Base-by-base conservation (phyloP, 2,888 invertebrate species). In the Chloroclysta siterata region DNA sequence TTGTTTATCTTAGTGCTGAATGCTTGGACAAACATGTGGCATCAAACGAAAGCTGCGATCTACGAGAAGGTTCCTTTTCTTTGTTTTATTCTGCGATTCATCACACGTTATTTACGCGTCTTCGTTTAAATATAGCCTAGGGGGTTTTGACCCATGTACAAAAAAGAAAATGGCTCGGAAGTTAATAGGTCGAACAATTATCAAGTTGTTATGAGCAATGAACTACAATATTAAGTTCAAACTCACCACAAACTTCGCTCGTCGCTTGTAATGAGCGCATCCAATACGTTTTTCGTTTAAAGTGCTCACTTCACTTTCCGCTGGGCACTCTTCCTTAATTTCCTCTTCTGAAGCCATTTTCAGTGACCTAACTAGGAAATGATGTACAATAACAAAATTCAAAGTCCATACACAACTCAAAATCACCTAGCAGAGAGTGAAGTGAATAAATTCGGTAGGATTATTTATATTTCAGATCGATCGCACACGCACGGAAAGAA, bases 221-320 rank as follows among this genome's bases (percentile, higher is more conserved):
- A 3, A 39, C 11, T 2, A 39, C 3, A 4, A 39, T 11, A 15
- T n/a, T 5, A 15, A 7, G 28, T 29, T 28, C 11, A 47, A 53
- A 93, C 96, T 95, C 93, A 97, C 97, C 93, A 97, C 96, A 89
- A 97, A 96, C 92, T 97, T 97, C 53, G 97, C 97, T 84, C 96
- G 95, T 78, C 97, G 94, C 84, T 96, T 96, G 82, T 97, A 97
- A 90, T 97, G 97, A 74, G 95, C 95, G 89, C 97, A 97, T 63
- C 97, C 97, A 71, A 94, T 88, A 28, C 93, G 90, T 85, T 94
- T 93, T 78, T 90, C 90, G 62, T 71, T 79, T 68, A 77, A 70
- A 64, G 17, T 5, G 53, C 71, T 78, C 63, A 76, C 72, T 65
- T 85, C 87, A 50, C 70, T 67, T 60, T 73, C 80, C 59, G 68